A percentile compares a stretch with the other conserved stretches of the same genome.
These are phyloP conservation scores for Schizaphis graminum DNA, from an alignment of 2,888 invertebrate species.

Conservation along the genomic window DNA sequence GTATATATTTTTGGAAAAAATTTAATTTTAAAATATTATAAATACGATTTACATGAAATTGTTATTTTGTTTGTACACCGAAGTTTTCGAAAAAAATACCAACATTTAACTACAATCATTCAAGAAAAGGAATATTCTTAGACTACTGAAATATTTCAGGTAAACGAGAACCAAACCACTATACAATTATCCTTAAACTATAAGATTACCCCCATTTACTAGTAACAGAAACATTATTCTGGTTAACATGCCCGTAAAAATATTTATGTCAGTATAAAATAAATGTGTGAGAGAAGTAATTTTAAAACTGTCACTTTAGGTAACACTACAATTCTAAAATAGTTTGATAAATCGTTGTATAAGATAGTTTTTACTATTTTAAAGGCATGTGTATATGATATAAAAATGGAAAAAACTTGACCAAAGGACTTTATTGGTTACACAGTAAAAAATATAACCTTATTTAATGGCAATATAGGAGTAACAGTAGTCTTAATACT, in stretches of 20 bases:
- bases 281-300: background rate
- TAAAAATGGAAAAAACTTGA: background rate
- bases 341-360: background rate
- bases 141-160: background rate
- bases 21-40: background rate
- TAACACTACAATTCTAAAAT: background rate
- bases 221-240: background rate
- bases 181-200: background rate
- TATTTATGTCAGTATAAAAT: background rate
- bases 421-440: background rate
- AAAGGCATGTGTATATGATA: background rate
- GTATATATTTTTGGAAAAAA: background rate
- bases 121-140: background rate
- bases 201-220: background rate
- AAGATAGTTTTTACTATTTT: background rate
- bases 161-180: background rate
- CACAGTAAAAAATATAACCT: background rate
- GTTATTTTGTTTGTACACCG: background rate
- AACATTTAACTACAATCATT: background rate
- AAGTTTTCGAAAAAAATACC: background rate
- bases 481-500: background rate
- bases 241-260: background rate
- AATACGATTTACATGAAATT: background rate
- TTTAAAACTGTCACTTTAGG: slow-evolving; percentile 9
- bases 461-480: background rate